Evolutionary conservation across 2,113 vertebrate genomes (phyloP).

Genomic region (Megaceryle maxima): DNA sequence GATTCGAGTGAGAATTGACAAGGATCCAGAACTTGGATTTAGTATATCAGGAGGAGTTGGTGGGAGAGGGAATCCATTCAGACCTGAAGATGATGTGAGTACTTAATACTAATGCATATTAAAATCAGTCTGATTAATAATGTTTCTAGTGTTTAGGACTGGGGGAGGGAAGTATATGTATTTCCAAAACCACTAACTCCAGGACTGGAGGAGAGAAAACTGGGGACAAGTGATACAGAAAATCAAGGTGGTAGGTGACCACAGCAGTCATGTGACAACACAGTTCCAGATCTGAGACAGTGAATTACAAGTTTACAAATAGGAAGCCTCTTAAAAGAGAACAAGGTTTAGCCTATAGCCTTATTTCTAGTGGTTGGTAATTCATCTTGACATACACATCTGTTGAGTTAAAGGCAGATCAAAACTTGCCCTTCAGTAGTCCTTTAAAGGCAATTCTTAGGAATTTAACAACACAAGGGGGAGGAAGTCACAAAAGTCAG

Average conservation of each 20-base stretch:
- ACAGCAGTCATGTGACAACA: background rate
- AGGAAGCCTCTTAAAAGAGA: background rate
- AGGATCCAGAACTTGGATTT: slow-evolving; percentile 98
- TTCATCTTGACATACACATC: background rate
- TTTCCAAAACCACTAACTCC: background rate
- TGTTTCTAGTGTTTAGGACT: background rate
- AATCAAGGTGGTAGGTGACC: background rate
- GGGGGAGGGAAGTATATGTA: background rate
- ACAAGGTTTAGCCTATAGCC: background rate
- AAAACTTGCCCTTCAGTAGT: background rate
- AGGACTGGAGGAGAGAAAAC: background rate
- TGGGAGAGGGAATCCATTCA: slow-evolving; percentile 95
- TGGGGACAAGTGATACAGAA: background rate
- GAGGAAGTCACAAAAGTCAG: background rate
- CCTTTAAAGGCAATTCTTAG: background rate
- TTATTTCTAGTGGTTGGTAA: background rate
- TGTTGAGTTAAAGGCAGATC: background rate
- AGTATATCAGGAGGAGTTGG: slow-evolving; percentile 98
- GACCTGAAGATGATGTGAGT: slow-evolving; percentile 92
- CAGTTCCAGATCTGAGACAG: background rate
- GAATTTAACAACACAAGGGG: background rate
- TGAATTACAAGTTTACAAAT: background rate
- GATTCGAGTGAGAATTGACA: slow-evolving; percentile 93
- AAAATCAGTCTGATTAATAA: background rate
- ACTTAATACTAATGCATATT: slow-evolving; percentile 1